Percentiles rank a stretch among this genome's conserved stretches.
Conservation (phyloP, 2,113 vertebrate species). For the Bufo gargarizans region DNA sequence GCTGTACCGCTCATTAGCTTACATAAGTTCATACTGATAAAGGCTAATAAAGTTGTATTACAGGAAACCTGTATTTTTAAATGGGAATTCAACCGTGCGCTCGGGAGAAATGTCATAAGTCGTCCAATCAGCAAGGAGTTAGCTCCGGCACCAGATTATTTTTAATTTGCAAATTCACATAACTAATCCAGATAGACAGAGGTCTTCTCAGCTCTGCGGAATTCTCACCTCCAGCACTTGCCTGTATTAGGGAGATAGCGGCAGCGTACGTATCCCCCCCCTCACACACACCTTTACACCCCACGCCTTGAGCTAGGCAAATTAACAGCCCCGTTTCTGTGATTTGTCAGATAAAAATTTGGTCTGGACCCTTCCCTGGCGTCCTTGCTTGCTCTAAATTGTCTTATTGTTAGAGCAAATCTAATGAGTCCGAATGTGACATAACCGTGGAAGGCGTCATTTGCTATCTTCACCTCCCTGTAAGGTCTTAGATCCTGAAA, state of each 20-base stretch:
- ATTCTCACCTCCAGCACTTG: not conserved
- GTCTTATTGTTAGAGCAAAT: conserved; percentile 21
- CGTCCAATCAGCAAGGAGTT: conserved; percentile 19
- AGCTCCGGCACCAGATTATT: conserved; percentile 12
- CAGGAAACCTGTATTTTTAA: not conserved
- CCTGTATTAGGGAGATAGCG: conserved; percentile 36
- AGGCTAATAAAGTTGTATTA: not conserved
- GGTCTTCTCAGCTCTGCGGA: not conserved
- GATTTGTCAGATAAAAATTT: conserved; percentile 41
- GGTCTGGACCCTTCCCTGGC: not conserved
- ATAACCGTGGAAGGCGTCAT: conserved; percentile 13
- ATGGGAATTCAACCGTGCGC: not conserved
- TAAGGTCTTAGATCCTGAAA: not conserved
- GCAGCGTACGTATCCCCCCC: not conserved
- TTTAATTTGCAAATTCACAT: conserved; percentile 24
- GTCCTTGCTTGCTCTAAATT: conserved; percentile 20
- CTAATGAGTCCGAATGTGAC: conserved; percentile 39
- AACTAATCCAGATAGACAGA: conserved; percentile 33
- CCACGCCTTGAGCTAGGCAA: conserved; percentile 26
- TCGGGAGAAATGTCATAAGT: not conserved
- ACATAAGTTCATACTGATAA: not conserved
- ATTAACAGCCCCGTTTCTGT: conserved; percentile 41
- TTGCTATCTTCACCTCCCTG: not conserved
- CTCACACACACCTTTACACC: not conserved
- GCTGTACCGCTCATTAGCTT: not conserved